phyloP scores from a whole-genome alignment of 1,140 invertebrate species.

The Propsilocerus akamusi region DNA sequence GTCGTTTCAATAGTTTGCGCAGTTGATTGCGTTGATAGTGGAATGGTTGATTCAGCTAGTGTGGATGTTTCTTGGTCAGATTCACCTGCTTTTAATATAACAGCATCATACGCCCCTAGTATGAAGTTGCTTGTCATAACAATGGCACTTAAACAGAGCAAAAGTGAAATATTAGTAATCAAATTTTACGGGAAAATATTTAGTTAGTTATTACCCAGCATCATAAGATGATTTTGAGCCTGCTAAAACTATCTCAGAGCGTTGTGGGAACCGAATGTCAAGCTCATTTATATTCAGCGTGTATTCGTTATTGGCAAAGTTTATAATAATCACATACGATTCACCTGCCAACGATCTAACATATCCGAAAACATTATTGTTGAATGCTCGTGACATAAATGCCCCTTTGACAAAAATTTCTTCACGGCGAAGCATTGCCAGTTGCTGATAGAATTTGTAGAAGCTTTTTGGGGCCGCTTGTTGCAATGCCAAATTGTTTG shows the following conservation, averaged over 20 bases:
- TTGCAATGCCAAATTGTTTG: conserved; percentile 26
- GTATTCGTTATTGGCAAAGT: neutral
- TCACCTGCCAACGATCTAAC: conserved; percentile 8
- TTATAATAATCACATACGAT: neutral
- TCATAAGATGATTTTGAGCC: neutral
- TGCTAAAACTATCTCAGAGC: neutral
- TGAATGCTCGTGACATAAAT: conserved; percentile 16
- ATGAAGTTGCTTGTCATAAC: neutral
- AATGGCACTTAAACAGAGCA: neutral
- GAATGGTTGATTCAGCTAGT: neutral
- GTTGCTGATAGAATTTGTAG: conserved; percentile 28
- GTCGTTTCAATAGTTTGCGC: neutral
- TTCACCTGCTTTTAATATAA: neutral
- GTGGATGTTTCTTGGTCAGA: neutral
- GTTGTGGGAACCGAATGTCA: neutral
- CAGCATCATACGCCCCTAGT: neutral
- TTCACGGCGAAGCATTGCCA: conserved; percentile 22
- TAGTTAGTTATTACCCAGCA: neutral
- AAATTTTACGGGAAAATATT: neutral
- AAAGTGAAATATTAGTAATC: neutral
- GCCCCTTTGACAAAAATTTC: conserved; percentile 22
- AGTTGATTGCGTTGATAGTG: neutral
- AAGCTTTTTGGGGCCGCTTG: conserved; percentile 19
- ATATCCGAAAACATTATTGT: conserved; percentile 24
- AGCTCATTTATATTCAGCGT: neutral